Conservation (phyloP, 2,113 vertebrate species). For the Ictalurus furcatus region DNA sequence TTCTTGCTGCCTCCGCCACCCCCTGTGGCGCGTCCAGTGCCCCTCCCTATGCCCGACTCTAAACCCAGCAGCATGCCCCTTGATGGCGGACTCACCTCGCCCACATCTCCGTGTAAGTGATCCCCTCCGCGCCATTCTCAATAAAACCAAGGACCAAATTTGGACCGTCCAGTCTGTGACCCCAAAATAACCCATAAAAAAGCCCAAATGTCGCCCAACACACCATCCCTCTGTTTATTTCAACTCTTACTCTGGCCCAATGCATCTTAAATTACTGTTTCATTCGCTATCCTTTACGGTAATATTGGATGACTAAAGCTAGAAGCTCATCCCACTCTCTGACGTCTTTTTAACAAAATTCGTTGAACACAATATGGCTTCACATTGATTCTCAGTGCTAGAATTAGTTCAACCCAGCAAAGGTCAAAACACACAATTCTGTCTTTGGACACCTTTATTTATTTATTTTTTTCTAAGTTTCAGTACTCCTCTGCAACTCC, state of each 20-base stretch:
- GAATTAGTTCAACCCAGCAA: background rate
- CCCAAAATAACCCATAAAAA: conserved; percentile 31
- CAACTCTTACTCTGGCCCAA: conserved; percentile 16
- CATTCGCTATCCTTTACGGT: conserved; percentile 1
- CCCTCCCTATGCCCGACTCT: conserved; percentile 97
- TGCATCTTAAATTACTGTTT: conserved; percentile 26
- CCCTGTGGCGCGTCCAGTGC: conserved; percentile 96
- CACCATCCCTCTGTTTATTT: conserved; percentile 43
- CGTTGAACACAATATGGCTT: background rate
- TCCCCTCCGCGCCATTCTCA: conserved; percentile 58
- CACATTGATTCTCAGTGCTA: conserved; percentile 4
- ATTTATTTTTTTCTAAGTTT: background rate
- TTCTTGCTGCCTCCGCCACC: conserved; percentile 96
- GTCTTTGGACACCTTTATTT: background rate
- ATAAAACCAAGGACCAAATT: conserved; percentile 49
- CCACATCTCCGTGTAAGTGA: conserved; percentile 96
- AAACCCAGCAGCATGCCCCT: conserved; percentile 96
- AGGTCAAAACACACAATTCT: conserved; percentile 5
- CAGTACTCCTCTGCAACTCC: background rate
- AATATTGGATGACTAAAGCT: conserved; percentile 15
- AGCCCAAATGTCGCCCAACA: conserved; percentile 47
- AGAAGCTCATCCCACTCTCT: background rate
- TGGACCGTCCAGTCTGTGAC: conserved; percentile 28
- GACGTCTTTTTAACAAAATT: background rate
- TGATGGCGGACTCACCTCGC: conserved; percentile 90